Conservation (phyloP, 2,797 vertebrate species). For the Tamandua tetradactyla region DNA sequence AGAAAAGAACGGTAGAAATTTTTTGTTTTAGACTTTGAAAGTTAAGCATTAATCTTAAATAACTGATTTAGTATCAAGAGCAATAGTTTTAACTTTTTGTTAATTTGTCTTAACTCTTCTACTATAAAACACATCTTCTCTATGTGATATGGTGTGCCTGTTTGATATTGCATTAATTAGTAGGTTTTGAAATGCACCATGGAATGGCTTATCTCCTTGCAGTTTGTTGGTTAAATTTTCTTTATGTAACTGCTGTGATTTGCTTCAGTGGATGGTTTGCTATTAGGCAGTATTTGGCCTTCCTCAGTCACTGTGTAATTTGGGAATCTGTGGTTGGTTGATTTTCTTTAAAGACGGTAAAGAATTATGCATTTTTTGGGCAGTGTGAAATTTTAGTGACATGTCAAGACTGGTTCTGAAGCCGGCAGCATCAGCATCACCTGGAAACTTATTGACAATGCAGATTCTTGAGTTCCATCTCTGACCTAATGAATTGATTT, state of each 20-base stretch:
- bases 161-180: not conserved
- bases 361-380: not conserved
- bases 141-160: not conserved
- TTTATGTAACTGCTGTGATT: not conserved
- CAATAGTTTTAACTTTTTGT: not conserved
- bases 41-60: not conserved
- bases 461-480: not conserved
- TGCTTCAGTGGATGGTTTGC: not conserved
- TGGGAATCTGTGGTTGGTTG: not conserved
- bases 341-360: conserved; percentile 35
- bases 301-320: not conserved
- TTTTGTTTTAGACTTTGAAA: not conserved
- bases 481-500: not conserved
- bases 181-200: conserved; percentile 42
- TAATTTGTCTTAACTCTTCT: conserved; percentile 8
- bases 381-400: not conserved
- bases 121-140: not conserved
- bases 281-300: conserved; percentile 39
- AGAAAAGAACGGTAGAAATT: not conserved
- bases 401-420: not conserved
- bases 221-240: conserved; percentile 29
- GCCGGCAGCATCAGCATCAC: not conserved
- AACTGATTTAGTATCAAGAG: conserved; percentile 24
- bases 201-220: not conserved
- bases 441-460: not conserved